These are phyloP conservation scores for Melipona bicolor DNA, from an alignment of 2,888 invertebrate species.

Conservation along the genomic window DNA sequence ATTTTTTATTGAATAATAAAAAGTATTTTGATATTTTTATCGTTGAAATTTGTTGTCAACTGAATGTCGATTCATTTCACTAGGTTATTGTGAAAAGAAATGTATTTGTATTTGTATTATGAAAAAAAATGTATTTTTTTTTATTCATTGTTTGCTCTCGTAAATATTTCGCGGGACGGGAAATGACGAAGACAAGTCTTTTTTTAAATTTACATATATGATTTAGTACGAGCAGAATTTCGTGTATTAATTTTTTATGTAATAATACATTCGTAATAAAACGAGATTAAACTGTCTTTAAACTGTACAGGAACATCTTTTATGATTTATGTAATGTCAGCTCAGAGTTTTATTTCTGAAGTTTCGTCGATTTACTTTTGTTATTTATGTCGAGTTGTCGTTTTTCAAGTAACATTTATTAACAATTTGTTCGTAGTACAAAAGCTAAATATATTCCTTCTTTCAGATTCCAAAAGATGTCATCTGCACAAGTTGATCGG, in stretches of 20 bases:
- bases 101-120: not conserved
- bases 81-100: not conserved
- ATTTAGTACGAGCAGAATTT: not conserved
- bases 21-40: not conserved
- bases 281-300: not conserved
- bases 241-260: not conserved
- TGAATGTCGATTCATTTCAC: not conserved
- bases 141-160: not conserved
- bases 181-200: conserved; percentile 11
- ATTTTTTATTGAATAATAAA: not conserved
- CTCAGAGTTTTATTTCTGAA: not conserved
- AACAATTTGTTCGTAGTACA: not conserved
- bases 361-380: not conserved
- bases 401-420: not conserved
- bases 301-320: not conserved
- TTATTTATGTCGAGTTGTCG: not conserved
- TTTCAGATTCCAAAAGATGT: conserved; percentile 79
- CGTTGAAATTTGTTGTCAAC: not conserved
- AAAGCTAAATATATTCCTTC: not conserved
- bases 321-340: not conserved
- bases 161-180: conserved; percentile 10
- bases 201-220: not conserved
- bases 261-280: not conserved
- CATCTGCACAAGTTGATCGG: conserved; percentile 84
- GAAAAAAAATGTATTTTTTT: not conserved